Evolutionary conservation across 1,140 invertebrate genomes (phyloP).

Genomic region (Cyclargus thomasi): DNA sequence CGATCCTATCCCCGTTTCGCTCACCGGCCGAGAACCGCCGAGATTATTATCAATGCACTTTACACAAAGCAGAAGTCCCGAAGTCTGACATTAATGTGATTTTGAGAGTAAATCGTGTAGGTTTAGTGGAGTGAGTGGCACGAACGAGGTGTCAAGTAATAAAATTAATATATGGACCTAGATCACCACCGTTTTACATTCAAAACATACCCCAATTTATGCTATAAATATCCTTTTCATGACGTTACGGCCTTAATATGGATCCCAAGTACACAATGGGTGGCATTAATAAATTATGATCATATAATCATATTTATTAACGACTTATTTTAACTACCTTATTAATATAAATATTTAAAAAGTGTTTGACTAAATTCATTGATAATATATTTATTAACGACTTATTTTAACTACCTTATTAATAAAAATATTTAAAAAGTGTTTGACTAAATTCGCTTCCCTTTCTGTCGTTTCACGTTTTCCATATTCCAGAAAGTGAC

Average conservation of each 20-base stretch:
- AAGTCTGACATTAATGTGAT: slow-evolving; percentile 71
- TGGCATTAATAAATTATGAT: not conserved
- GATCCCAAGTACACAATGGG: not conserved
- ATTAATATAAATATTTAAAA: too few species aligned
- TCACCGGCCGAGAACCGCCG: slow-evolving; percentile 51
- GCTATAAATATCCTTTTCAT: not conserved
- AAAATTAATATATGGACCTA: slow-evolving; percentile 64
- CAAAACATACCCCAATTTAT: not conserved
- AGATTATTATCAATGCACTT: slow-evolving; percentile 74
- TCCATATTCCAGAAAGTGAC: too few species aligned
- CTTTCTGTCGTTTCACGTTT: too few species aligned
- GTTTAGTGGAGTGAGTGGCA: slow-evolving; percentile 65
- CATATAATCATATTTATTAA: not conserved
- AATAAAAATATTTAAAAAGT: too few species aligned
- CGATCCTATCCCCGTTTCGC: slow-evolving; percentile 33
- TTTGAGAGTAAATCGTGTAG: slow-evolving; percentile 70
- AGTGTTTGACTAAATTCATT: too few species aligned
- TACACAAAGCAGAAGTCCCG: slow-evolving; percentile 72
- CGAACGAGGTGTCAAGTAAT: slow-evolving; percentile 65
- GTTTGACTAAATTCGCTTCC: too few species aligned
- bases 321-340: too few species aligned
- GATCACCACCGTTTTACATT: slow-evolving; percentile 37
- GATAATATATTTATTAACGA: too few species aligned
- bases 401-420: too few species aligned
- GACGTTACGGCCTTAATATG: not conserved